Evolutionary conservation across 53 echinoderm and acorn worm species (phyloP).

Genomic region (Apostichopus leukothele): DNA sequence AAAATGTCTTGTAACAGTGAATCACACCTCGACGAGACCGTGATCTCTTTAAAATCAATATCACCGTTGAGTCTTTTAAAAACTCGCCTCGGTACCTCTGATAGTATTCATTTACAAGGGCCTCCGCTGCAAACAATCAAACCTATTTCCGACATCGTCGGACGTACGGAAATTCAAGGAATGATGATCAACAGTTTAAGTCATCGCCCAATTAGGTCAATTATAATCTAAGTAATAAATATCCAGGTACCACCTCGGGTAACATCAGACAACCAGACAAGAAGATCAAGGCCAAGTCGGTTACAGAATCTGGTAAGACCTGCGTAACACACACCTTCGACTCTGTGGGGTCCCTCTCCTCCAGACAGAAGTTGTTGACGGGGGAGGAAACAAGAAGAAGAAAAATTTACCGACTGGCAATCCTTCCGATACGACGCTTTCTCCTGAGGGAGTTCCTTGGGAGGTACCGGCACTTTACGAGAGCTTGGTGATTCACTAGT

Average conservation of each 20-base stretch:
- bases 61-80: no score
- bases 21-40: no score
- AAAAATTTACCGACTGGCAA: no score
- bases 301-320: background rate
- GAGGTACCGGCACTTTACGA: background rate
- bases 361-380: background rate
- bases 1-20: no score
- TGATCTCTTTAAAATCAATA: no score
- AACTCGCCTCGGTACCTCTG: no score
- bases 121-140: no score
- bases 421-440: background rate
- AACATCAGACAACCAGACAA: background rate
- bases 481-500: constrained; percentile 21
- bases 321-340: background rate
- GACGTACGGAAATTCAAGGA: no score
- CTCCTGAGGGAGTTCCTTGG: background rate
- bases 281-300: background rate
- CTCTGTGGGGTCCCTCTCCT: background rate
- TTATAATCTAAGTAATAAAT: constrained; percentile 13
- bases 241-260: constrained; percentile 8
- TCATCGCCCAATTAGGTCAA: constrained; percentile 21
- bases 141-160: no score
- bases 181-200: background rate
- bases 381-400: background rate
- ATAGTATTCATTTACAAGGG: no score